These are phyloP conservation scores for Aegypius monachus DNA, from an alignment of 2,113 vertebrate species.

Conservation along the genomic window DNA sequence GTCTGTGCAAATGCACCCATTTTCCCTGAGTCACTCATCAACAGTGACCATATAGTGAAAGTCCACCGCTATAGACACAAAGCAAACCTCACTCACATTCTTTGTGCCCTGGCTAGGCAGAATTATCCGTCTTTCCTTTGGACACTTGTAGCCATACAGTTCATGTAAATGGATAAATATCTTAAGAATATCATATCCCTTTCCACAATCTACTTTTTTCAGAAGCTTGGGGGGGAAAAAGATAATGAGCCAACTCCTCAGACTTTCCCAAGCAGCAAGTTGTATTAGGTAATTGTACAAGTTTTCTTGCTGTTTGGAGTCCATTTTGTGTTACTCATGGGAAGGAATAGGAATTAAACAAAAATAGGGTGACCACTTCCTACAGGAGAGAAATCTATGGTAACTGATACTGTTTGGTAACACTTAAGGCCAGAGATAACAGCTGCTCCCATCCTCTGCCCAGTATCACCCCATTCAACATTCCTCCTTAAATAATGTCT, in stretches of 20 bases:
- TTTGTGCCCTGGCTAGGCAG: neutral
- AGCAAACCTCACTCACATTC: neutral
- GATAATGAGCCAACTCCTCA: neutral
- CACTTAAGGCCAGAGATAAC: neutral
- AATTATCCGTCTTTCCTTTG: neutral
- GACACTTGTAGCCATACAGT: neutral
- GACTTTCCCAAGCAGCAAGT: neutral
- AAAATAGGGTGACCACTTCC: neutral
- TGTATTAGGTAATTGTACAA: neutral
- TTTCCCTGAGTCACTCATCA: neutral
- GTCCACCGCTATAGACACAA: neutral
- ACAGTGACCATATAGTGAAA: neutral
- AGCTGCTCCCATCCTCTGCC: neutral
- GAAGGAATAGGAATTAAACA: neutral
- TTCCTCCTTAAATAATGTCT: neutral
- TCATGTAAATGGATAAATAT: neutral
- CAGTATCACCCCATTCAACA: neutral
- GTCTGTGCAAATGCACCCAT: neutral
- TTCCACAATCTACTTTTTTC: neutral
- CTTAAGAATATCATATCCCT: accelerated
- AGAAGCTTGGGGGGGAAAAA: neutral
- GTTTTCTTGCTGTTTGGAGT: neutral
- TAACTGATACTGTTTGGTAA: neutral
- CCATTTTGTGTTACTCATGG: neutral
- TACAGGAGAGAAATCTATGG: neutral